Evolutionary conservation across 2,797 vertebrate genomes (phyloP).

Genomic region (Labroides dimidiatus): DNA sequence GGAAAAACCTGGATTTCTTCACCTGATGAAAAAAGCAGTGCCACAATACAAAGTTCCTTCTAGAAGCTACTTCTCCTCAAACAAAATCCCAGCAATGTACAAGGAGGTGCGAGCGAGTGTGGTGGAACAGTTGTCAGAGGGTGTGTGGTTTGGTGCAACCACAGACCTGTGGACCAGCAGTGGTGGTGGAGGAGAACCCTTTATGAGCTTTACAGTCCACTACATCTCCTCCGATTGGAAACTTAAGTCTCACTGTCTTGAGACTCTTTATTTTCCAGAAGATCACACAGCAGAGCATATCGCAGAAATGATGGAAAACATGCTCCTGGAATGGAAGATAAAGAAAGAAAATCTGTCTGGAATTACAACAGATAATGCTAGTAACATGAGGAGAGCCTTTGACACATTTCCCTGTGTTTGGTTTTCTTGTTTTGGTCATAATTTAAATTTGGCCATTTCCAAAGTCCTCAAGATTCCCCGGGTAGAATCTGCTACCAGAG

Average conservation of each 20-base stretch:
- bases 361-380: constrained; percentile 16
- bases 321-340: constrained; percentile 11
- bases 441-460: not conserved
- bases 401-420: constrained; percentile 15
- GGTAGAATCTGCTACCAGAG: not conserved
- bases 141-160: not conserved
- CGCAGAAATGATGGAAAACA: constrained; percentile 19
- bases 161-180: not conserved
- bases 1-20: not conserved
- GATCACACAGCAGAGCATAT: constrained; percentile 15
- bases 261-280: constrained; percentile 20
- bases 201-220: constrained; percentile 3
- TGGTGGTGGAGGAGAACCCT: not conserved
- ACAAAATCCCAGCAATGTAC: not conserved
- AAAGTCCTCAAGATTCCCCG: not conserved
- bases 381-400: constrained; percentile 18
- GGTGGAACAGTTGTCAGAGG: not conserved
- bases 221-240: not conserved
- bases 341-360: constrained; percentile 5
- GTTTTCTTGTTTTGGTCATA: constrained; percentile 10
- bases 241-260: constrained; percentile 1
- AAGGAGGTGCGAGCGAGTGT: not conserved
- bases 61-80: not conserved
- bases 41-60: not conserved
- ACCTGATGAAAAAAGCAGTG: not conserved